These are phyloP conservation scores for Limnephilus lunatus DNA, from an alignment of 2,888 invertebrate genomes.

Conservation along the genomic window DNA sequence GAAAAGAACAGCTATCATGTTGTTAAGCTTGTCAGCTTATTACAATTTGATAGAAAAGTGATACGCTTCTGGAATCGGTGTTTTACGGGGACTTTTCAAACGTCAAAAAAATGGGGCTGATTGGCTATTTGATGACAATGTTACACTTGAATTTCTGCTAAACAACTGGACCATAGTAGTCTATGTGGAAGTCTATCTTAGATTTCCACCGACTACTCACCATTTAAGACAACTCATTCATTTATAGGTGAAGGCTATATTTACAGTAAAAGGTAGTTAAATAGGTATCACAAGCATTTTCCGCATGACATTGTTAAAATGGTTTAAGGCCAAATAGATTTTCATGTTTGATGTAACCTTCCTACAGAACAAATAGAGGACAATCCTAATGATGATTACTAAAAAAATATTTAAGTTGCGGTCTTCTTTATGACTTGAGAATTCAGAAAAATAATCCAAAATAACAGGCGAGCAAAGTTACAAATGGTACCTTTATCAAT, in stretches of 20 bases:
- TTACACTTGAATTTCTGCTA: too few species aligned
- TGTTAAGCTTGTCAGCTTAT: too few species aligned
- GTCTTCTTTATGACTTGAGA: background rate
- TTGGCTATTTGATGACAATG: too few species aligned
- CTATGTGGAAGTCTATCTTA: too few species aligned
- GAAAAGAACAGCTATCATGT: too few species aligned
- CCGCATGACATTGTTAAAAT: conserved; percentile 3
- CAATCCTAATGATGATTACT: conserved; percentile 21
- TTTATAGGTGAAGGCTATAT: background rate
- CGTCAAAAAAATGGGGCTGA: too few species aligned
- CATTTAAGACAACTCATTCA: background rate
- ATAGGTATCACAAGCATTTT: background rate
- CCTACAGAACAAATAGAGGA: conserved; percentile 12
- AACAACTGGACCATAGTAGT: too few species aligned
- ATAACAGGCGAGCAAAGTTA: background rate
- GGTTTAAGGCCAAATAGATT: conserved; percentile 5
- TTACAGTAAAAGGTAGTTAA: background rate
- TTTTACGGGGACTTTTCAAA: too few species aligned
- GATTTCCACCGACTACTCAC: background rate
- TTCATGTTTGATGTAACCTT: conserved; percentile 26
- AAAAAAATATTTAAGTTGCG: background rate
- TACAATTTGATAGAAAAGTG: too few species aligned
- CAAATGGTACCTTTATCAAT: background rate
- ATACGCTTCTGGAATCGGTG: too few species aligned
- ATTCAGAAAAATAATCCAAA: background rate